These are phyloP conservation scores for Lagorchestes hirsutus DNA, from an alignment of 2,797 vertebrate species.

Conservation along the genomic window DNA sequence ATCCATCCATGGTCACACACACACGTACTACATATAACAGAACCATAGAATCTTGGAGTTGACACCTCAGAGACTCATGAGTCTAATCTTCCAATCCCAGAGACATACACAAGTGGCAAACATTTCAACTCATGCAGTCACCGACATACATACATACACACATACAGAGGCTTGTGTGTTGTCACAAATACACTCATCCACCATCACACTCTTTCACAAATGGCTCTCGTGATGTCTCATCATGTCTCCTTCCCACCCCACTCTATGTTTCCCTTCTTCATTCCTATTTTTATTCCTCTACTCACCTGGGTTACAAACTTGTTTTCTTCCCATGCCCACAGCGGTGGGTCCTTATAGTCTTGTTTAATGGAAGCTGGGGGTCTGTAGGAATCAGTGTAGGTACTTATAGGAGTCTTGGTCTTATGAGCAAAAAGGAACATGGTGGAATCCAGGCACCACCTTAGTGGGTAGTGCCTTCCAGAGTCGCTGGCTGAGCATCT, in stretches of 20 bases:
- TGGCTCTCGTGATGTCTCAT: neutral
- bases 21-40: neutral
- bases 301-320: constrained; percentile 82
- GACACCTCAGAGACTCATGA: neutral
- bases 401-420: constrained; percentile 84
- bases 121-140: neutral
- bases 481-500: constrained; percentile 63
- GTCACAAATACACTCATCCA: neutral
- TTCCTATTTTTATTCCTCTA: neutral
- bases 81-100: neutral
- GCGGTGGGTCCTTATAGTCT: constrained; percentile 40
- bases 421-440: constrained; percentile 80
- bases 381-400: constrained; percentile 83
- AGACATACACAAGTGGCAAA: neutral
- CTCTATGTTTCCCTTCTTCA: neutral
- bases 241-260: neutral
- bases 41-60: neutral
- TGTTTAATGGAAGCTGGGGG: constrained; percentile 78
- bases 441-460: constrained; percentile 19
- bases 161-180: neutral
- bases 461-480: constrained; percentile 47
- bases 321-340: constrained; percentile 74
- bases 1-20: neutral
- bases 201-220: neutral
- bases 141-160: neutral